These are phyloP conservation scores for Meloidogyne floridensis DNA, from an alignment of 1,140 invertebrate species.

Conservation along the genomic window DNA sequence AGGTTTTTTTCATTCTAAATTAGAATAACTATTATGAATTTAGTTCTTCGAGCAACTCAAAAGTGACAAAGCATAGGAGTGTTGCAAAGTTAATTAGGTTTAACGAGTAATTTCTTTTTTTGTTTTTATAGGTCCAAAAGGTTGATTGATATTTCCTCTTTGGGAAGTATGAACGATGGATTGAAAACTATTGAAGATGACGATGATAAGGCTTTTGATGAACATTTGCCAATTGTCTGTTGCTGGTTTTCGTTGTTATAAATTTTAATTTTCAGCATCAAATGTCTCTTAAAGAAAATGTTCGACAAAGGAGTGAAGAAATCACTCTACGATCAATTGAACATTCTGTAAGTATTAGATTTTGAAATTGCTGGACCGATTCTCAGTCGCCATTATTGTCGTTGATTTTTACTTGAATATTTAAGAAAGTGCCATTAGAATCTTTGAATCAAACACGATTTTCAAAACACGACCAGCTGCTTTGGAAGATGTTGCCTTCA, in stretches of 20 bases:
- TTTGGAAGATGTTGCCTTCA: conserved; percentile 84
- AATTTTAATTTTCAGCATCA: neutral
- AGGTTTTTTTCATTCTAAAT: neutral
- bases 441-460: conserved; percentile 59
- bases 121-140: neutral
- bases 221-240: conserved; percentile 30
- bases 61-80: conserved; percentile 28
- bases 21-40: neutral
- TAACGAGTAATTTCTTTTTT: neutral
- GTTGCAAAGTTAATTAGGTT: neutral
- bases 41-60: conserved; percentile 41
- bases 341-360: neutral
- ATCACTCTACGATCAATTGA: neutral
- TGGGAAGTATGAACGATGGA: conserved; percentile 31
- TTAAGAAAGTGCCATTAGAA: conserved; percentile 25
- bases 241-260: neutral
- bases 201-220: conserved; percentile 4
- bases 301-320: neutral
- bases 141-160: neutral
- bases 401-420: neutral
- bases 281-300: neutral
- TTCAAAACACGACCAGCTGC: conserved; percentile 69
- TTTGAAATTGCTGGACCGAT: neutral
- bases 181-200: neutral
- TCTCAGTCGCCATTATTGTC: too few species aligned